Base-by-base conservation (phyloP, 2,797 vertebrate species). In the Apogon hyalosoma region DNA sequence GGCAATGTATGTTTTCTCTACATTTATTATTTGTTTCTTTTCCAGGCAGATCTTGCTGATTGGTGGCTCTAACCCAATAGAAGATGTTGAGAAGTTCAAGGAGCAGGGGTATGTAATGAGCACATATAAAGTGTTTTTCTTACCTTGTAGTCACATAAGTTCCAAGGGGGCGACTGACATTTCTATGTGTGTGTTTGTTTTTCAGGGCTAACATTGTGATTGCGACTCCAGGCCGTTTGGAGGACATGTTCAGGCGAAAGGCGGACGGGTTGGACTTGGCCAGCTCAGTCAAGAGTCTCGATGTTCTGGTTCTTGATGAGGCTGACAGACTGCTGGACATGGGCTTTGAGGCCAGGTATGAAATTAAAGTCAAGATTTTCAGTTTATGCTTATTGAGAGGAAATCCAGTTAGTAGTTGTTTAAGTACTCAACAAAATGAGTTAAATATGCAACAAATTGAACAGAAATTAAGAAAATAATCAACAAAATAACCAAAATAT, bases 261-360 rank as follows among this genome's bases (percentile, higher is more conserved):
- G 88, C 93, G 0, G 97, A 99, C 0, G 98, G 98, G 1, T 77
- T 99, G 87, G 96, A 98, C 78, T 78, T 99, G 62, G 93, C 93
- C 16, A 83, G 86, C 69, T 94, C 77, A 0, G 95, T 99, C 58
- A 95, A 92, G 81, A 90, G 94, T 55, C 93, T 99, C 3, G 98
- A 99, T 0, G 95, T 99, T 9, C 90, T 99, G 75, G 96, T 99
- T 14, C 83, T 99, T n/a, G 98, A 99, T 6, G 98, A 99, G 80
- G 98, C 98, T 0, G 98, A 99, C 84, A 86, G 97, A 28, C 93
- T 99, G 15, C 91, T 99, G 2, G 98, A 98, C 63, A 96, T 99
- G 98, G 98, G 98, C 16, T 99, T 99, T 14, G 96, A 96, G 86
- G 93, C 94, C 42, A 98, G 97, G 97, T 97, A 61, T 12, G 3